Conservation (phyloP, 2,113 vertebrate genomes). For the Scartelaos histophorus region DNA sequence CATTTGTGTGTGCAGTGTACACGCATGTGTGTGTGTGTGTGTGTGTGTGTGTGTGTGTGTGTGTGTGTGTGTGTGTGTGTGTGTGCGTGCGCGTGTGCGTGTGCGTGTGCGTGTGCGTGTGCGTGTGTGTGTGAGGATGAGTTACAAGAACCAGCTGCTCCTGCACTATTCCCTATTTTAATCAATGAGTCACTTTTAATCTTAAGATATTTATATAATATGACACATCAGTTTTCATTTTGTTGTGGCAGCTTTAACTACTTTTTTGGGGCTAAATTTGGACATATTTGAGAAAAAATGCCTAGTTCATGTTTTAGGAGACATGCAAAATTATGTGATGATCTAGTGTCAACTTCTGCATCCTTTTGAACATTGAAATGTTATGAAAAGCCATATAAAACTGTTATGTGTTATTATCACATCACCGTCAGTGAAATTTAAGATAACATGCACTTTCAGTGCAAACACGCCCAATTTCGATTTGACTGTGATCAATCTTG, state of each 20-base stretch:
- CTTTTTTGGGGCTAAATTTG: neutral
- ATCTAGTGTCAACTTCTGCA: too few relatives aligned
- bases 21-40: constrained; percentile 16
- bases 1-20: too few relatives aligned
- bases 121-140: constrained; percentile 26
- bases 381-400: too few relatives aligned
- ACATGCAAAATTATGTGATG: neutral
- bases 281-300: neutral
- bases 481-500: too few relatives aligned
- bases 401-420: too few relatives aligned
- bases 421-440: too few relatives aligned
- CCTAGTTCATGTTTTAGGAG: neutral
- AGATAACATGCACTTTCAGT: too few relatives aligned
- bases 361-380: too few relatives aligned
- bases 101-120: constrained; percentile 17
- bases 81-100: constrained; percentile 15
- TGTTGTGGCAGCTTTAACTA: neutral
- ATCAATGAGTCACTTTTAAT: constrained; percentile 23
- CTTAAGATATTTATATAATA: neutral
- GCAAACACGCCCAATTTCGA: too few relatives aligned
- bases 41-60: constrained; percentile 17
- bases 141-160: constrained; percentile 60
- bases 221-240: neutral
- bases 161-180: constrained; percentile 29
- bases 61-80: constrained; percentile 19